phyloP scores from a whole-genome alignment of 2,113 vertebrate species.

The Procavia capensis region DNA sequence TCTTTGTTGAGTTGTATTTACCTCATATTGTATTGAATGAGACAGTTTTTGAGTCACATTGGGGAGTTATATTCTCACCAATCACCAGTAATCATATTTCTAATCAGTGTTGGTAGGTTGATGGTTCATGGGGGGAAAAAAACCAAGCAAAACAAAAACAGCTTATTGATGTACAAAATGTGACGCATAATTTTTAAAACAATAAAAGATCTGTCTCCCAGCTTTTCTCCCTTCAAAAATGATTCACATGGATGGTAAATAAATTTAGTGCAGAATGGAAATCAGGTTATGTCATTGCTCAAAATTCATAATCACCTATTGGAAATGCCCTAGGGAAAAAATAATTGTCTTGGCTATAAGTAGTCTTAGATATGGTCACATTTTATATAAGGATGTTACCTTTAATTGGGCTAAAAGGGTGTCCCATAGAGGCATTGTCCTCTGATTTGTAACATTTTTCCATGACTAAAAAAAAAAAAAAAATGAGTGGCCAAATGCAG shows the following conservation, averaged over 20 bases:
- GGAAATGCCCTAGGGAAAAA: background rate
- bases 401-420: background rate
- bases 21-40: background rate
- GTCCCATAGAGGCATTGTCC: background rate
- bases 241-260: background rate
- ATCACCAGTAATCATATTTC: background rate
- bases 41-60: too few species aligned
- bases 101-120: background rate
- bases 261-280: background rate
- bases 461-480: background rate
- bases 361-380: background rate
- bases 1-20: background rate
- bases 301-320: background rate
- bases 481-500: background rate
- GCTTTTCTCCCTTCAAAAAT: background rate
- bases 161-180: background rate
- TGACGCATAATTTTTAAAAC: background rate
- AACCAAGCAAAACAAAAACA: background rate
- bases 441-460: background rate
- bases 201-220: background rate
- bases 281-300: background rate
- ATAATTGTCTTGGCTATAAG: background rate
- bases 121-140: background rate
- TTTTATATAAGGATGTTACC: background rate
- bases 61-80: background rate